These are phyloP conservation scores for Deilephila elpenor DNA, from an alignment of 2,888 invertebrate genomes.

Conservation along the genomic window DNA sequence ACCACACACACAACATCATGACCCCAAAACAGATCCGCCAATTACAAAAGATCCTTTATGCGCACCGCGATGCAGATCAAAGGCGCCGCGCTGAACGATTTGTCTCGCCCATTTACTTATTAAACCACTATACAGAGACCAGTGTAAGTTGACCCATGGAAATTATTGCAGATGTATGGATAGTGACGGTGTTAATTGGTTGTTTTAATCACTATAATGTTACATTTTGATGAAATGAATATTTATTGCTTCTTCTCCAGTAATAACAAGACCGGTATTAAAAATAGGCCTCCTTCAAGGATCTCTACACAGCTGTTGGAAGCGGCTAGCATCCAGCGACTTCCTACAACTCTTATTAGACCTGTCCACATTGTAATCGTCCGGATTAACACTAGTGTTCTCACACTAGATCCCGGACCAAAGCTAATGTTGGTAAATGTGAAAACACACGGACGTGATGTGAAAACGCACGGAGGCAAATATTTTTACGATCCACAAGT, in stretches of 20 bases:
- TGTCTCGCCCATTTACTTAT: conserved; percentile 77
- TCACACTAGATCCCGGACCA: too few relatives aligned
- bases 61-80: conserved; percentile 69
- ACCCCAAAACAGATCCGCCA: conserved; percentile 58
- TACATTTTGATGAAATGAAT: not conserved
- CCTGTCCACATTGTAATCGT: too few relatives aligned
- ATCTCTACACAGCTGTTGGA: too few relatives aligned
- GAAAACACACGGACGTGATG: too few relatives aligned
- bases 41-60: conserved; percentile 68
- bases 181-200: not conserved
- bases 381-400: too few relatives aligned
- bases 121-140: conserved; percentile 59
- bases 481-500: too few relatives aligned
- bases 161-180: conserved; percentile 5
- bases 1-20: conserved; percentile 41
- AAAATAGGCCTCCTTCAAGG: too few relatives aligned
- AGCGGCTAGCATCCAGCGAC: too few relatives aligned
- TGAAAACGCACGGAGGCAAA: too few relatives aligned
- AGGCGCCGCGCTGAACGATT: conserved; percentile 79
- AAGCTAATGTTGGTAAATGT: too few relatives aligned
- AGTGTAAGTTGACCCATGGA: conserved; percentile 38
- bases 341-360: too few relatives aligned
- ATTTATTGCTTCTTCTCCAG: not conserved
- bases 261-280: too few relatives aligned
- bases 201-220: not conserved